Conservation (phyloP, 2,113 vertebrate species). For the Sceloporus tristichus region DNA sequence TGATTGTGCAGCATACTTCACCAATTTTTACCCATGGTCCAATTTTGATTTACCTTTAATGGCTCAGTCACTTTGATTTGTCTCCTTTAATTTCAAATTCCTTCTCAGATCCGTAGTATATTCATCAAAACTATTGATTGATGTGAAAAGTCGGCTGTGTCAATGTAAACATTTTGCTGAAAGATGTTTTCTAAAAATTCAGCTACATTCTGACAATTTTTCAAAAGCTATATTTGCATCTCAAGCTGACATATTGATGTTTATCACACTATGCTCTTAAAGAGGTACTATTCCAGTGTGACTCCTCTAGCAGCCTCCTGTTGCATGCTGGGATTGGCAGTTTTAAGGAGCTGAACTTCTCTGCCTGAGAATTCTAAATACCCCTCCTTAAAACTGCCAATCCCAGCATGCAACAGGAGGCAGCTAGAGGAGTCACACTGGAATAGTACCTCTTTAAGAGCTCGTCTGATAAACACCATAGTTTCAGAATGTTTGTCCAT, state of each 20-base stretch:
- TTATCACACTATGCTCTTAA: too few relatives aligned
- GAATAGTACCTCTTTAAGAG: too few relatives aligned
- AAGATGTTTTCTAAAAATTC: background rate
- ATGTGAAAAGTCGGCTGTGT: conserved; percentile 18
- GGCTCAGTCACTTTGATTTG: background rate
- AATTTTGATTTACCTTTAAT: conserved; percentile 12
- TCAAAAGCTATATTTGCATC: conserved; percentile 1
- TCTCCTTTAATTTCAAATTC: conserved; percentile 13
- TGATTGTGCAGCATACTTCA: too few relatives aligned
- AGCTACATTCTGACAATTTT: background rate
- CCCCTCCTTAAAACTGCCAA: too few relatives aligned
- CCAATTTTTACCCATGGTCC: background rate
- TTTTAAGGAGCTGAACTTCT: too few relatives aligned
- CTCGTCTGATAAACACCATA: too few relatives aligned
- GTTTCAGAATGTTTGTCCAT: background rate
- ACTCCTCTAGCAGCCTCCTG: too few relatives aligned
- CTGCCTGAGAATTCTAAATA: too few relatives aligned
- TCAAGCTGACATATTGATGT: background rate
- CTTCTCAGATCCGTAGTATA: background rate
- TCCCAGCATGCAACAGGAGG: too few relatives aligned
- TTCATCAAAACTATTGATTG: conserved; percentile 18
- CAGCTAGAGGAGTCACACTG: too few relatives aligned
- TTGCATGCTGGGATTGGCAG: too few relatives aligned
- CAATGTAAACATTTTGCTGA: background rate
- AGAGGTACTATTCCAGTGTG: too few relatives aligned